Evolutionary conservation across 1,140 invertebrate genomes (phyloP).

Genomic region (Brachionus rotundiformis): DNA sequence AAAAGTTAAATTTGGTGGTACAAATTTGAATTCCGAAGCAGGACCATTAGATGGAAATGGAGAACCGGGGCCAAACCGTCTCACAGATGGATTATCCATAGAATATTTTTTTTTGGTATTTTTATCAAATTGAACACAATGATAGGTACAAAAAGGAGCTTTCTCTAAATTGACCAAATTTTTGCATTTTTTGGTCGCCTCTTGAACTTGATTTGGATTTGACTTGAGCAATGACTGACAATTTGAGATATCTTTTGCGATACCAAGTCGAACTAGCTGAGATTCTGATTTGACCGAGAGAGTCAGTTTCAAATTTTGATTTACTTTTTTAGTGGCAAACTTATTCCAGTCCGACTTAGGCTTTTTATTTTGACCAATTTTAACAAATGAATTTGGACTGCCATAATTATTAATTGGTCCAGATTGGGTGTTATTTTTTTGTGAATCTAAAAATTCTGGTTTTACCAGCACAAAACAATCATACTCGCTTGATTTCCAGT

Average conservation of each 20-base stretch:
- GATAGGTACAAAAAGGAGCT: slow-evolving; percentile 37
- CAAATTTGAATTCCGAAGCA: slow-evolving; percentile 12
- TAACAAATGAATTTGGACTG: slow-evolving; percentile 4
- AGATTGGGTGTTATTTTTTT: slow-evolving; percentile 8
- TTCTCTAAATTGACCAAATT: slow-evolving; percentile 50
- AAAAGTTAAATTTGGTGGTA: slow-evolving; percentile 6
- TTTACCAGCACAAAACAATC: slow-evolving; percentile 39
- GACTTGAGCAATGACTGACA: slow-evolving; percentile 41
- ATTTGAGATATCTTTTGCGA: slow-evolving; percentile 39
- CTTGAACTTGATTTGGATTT: slow-evolving; percentile 21
- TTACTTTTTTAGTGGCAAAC: slow-evolving; percentile 28
- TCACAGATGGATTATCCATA: not conserved
- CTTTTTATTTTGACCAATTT: slow-evolving; percentile 34
- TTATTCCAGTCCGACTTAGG: slow-evolving; percentile 26
- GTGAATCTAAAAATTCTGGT: slow-evolving; percentile 30
- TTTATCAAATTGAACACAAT: slow-evolving; percentile 48
- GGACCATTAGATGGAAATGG: not conserved
- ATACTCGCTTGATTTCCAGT: slow-evolving; percentile 43
- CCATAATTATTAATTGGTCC: not conserved
- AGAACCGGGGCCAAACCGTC: not conserved
- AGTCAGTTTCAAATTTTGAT: slow-evolving; percentile 39
- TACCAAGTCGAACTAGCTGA: slow-evolving; percentile 23
- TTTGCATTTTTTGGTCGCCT: slow-evolving; percentile 18
- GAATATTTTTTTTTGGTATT: slow-evolving; percentile 25
- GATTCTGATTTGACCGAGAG: slow-evolving; percentile 22